phyloP scores from a whole-genome alignment of 2,888 invertebrate genomes.

The Stenchaetothrips biformis region DNA sequence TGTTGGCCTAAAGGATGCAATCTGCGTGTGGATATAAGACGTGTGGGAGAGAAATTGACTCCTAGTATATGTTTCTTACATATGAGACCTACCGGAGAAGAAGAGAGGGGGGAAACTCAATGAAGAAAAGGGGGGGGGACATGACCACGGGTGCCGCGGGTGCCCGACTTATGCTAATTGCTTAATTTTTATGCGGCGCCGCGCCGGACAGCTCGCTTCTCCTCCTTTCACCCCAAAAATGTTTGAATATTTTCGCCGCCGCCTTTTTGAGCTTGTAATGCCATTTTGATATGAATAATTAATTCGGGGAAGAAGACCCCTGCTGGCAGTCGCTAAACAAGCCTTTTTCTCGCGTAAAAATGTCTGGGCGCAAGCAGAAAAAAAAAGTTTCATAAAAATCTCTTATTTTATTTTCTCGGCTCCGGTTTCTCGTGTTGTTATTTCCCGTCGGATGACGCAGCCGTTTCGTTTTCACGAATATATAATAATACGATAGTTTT shows the following conservation, averaged over 20 bases:
- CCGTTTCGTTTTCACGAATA: too few species aligned
- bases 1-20: background rate
- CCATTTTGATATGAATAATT: slow-evolving; percentile 13
- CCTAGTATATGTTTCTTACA: background rate
- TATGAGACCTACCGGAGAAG: background rate
- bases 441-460: too few species aligned
- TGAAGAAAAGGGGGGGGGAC: background rate
- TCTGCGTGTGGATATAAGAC: background rate
- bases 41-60: slow-evolving; percentile 7
- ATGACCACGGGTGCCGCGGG: background rate
- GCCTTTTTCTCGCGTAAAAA: too few species aligned
- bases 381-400: background rate
- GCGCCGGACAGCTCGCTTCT: background rate
- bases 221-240: background rate
- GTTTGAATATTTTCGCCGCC: slow-evolving; percentile 5
- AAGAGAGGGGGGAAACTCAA: background rate
- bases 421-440: too few species aligned
- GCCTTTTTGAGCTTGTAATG: slow-evolving; percentile 3
- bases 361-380: background rate
- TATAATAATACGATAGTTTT: too few species aligned
- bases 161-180: slow-evolving; percentile 11
- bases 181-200: slow-evolving; percentile 12
- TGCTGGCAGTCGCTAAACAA: too few species aligned
- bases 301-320: background rate
- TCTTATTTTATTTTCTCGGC: background rate